phyloP scores from a whole-genome alignment of 2,113 vertebrate genomes.

The Chitala chitala region DNA sequence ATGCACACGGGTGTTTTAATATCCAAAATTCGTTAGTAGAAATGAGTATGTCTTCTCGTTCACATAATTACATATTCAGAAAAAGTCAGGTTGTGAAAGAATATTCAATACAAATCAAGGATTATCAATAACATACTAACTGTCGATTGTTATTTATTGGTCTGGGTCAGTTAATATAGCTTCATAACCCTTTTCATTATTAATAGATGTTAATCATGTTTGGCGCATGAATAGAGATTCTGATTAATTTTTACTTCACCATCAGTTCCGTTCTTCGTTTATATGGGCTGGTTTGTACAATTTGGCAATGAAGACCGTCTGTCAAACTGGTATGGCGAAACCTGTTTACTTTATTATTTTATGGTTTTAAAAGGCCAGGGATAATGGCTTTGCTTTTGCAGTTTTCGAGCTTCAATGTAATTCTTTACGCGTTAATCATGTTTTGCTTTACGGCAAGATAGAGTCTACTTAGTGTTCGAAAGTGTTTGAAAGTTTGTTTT shows the following conservation, averaged over 20 bases:
- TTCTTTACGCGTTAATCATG: background rate
- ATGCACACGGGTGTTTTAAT: no score
- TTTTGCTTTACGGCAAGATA: background rate
- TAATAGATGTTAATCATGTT: background rate
- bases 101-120: background rate
- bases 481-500: conserved; percentile 9
- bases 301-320: conserved; percentile 18
- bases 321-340: conserved; percentile 10
- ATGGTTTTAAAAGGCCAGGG: conserved; percentile 16
- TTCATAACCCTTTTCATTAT: background rate
- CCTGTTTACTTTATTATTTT: background rate
- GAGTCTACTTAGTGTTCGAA: background rate
- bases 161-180: background rate
- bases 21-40: no score
- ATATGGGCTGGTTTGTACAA: conserved; percentile 16
- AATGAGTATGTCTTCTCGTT: background rate
- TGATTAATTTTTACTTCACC: conserved; percentile 14
- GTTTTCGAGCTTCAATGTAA: background rate
- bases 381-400: background rate
- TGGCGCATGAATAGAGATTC: background rate
- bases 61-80: background rate
- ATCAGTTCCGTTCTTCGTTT: conserved; percentile 12
- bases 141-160: background rate
- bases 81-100: background rate
- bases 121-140: background rate